A percentile compares a stretch with the other conserved stretches of the same genome.
Evolutionary conservation across 2,113 vertebrate genomes (phyloP).

Genomic region (Hystrix brachyura): DNA sequence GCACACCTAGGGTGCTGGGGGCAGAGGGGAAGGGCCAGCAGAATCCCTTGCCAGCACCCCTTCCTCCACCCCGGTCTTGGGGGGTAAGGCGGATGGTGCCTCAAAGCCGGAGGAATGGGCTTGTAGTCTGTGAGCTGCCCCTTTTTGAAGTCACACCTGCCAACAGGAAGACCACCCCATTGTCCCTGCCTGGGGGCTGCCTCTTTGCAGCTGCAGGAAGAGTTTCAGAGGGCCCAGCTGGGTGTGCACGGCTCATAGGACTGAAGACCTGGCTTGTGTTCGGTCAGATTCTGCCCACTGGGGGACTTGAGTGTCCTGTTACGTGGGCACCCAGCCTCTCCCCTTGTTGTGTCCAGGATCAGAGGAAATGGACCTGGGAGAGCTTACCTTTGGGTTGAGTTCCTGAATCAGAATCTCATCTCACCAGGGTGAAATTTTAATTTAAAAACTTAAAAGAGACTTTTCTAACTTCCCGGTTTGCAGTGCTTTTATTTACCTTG

Average conservation of each 20-base stretch:
- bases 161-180: background rate
- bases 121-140: background rate
- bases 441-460: constrained; percentile 85
- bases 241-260: background rate
- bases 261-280: background rate
- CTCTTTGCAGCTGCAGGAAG: background rate
- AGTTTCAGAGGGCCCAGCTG: background rate
- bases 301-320: background rate
- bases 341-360: background rate
- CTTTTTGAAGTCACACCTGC: background rate
- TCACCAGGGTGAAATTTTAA: constrained; percentile 81
- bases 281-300: background rate
- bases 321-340: background rate
- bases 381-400: constrained; percentile 48
- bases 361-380: background rate
- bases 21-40: background rate
- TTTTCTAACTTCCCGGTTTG: constrained; percentile 85
- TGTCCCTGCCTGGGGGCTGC: background rate
- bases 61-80: background rate
- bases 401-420: constrained; percentile 81
- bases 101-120: background rate
- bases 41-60: background rate
- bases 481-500: constrained; percentile 65
- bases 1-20: background rate
- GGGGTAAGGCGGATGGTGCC: background rate